Evolutionary conservation across 2,797 vertebrate genomes (phyloP).

Genomic region (Argentina silus): DNA sequence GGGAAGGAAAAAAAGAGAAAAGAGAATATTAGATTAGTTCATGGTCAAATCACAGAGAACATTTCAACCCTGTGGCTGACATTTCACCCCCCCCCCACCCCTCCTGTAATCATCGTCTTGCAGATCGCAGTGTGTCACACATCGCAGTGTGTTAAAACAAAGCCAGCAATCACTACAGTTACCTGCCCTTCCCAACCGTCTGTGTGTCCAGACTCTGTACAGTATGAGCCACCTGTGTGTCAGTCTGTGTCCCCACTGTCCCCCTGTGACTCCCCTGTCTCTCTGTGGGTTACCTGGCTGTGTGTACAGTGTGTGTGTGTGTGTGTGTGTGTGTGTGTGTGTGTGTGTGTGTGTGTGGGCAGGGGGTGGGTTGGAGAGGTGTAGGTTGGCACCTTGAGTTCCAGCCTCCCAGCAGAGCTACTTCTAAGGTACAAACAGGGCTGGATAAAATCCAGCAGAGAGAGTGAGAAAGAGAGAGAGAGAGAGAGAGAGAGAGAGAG

Average conservation of each 20-base stretch:
- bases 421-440: neutral
- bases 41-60: neutral
- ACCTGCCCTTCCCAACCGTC: neutral
- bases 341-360: neutral
- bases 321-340: slow-evolving; percentile 1
- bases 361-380: neutral
- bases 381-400: neutral
- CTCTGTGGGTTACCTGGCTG: neutral
- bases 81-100: no score
- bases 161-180: neutral
- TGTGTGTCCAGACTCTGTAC: neutral
- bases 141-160: neutral
- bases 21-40: neutral
- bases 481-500: neutral
- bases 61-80: no score
- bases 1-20: neutral
- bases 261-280: neutral
- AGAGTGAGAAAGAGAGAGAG: slow-evolving; percentile 17
- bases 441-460: slow-evolving; percentile 1
- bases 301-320: neutral
- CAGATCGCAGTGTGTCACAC: neutral
- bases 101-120: neutral
- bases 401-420: neutral
- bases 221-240: neutral
- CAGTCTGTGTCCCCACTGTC: neutral